phyloP scores from a whole-genome alignment of 2,113 vertebrate genomes.

The Anseranas semipalmata region DNA sequence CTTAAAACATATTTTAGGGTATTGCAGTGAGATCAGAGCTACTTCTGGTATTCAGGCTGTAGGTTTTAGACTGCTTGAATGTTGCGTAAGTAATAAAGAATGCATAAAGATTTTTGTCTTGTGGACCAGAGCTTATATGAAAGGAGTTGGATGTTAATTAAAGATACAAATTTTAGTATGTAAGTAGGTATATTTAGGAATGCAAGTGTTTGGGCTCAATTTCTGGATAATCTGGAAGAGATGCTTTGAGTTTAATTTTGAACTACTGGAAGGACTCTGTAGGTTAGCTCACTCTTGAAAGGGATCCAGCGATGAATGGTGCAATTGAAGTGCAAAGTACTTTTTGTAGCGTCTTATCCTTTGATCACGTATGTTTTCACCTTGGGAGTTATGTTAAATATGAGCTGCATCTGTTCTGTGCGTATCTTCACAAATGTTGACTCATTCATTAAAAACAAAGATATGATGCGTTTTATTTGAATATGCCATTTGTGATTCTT shows the following conservation, averaged over 20 bases:
- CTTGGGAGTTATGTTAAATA: too few relatives aligned
- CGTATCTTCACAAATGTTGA: background rate
- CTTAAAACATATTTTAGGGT: background rate
- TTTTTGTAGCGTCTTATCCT: background rate
- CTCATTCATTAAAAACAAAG: background rate
- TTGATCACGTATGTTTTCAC: accelerated
- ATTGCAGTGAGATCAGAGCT: background rate
- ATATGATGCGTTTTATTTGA: background rate
- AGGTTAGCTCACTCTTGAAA: accelerated
- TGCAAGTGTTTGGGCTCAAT: background rate
- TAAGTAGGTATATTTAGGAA: background rate
- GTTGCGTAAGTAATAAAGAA: background rate
- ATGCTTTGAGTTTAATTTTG: background rate
- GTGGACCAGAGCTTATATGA: background rate
- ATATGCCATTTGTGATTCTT: background rate
- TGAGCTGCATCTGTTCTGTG: background rate
- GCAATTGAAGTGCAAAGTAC: background rate
- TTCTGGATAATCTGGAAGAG: background rate
- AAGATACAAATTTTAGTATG: background rate
- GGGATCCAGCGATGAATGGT: background rate
- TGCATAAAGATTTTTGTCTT: background rate
- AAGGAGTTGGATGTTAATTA: accelerated
- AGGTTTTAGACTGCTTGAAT: background rate
- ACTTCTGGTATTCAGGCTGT: background rate
- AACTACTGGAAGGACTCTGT: background rate